Conservation (phyloP, 2,113 vertebrate species). For the Chascanopsetta lugubris region DNA sequence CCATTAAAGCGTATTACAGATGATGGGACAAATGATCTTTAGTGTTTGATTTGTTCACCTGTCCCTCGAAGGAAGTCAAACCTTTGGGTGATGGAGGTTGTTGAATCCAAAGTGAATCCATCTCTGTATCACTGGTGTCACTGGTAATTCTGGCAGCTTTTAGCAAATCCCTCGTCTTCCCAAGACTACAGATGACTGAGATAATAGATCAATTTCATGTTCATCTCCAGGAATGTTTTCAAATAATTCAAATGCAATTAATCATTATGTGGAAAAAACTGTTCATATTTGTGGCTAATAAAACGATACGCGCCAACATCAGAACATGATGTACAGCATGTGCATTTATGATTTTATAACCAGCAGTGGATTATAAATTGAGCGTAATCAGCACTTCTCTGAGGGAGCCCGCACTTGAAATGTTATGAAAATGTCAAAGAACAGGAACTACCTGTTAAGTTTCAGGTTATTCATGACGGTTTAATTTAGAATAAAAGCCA, state of each 20-base stretch:
- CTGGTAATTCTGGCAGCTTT: no score
- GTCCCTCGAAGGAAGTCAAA: no score
- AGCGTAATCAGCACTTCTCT: neutral
- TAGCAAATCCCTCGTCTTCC: no score
- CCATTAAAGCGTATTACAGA: no score
- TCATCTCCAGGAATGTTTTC: neutral
- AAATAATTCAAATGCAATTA: neutral
- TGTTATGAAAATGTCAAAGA: neutral
- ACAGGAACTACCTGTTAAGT: neutral
- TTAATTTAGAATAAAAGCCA: neutral
- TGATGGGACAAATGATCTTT: no score
- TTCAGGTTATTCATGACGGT: neutral
- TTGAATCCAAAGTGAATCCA: no score
- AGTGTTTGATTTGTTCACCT: no score
- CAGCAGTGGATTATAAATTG: neutral
- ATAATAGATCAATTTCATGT: neutral
- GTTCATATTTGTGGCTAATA: neutral
- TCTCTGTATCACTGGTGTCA: no score
- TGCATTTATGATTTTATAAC: slow-evolving; percentile 12
- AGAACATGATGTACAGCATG: slow-evolving; percentile 1
- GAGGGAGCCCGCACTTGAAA: neutral
- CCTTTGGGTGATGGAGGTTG: no score
- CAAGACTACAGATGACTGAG: no score
- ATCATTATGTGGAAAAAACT: neutral
- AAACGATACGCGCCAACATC: neutral